These are phyloP conservation scores for Ploceus nigricollis DNA, from an alignment of 2,113 vertebrate genomes.

Conservation along the genomic window DNA sequence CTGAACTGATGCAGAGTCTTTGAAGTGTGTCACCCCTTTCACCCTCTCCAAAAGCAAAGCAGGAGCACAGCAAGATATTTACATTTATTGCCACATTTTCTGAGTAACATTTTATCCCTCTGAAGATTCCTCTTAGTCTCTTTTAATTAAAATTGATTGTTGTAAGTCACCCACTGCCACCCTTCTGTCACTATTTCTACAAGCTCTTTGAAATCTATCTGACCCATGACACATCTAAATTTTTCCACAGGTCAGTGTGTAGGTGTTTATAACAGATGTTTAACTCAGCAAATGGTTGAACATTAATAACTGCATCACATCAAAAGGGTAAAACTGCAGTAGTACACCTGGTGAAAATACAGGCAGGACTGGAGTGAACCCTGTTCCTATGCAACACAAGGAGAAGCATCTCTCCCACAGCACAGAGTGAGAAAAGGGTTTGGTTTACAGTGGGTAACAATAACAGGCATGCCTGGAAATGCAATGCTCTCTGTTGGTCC, in stretches of 20 bases:
- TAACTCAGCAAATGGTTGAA: background rate
- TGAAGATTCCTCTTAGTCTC: background rate
- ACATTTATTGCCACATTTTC: background rate
- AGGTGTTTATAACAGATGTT: background rate
- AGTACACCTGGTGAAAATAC: background rate
- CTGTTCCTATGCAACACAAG: background rate
- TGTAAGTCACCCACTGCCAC: background rate
- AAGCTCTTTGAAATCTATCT: background rate
- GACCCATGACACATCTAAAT: background rate
- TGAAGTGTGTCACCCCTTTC: background rate
- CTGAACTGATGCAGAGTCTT: background rate
- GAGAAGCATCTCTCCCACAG: background rate
- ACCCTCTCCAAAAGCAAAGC: background rate
- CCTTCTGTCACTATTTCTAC: background rate
- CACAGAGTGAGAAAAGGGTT: background rate
- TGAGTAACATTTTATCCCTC: background rate
- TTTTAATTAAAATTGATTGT: slow-evolving; percentile 24
- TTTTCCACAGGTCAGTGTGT: background rate
- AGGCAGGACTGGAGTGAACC: background rate
- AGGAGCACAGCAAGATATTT: background rate
- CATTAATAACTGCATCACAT: background rate
- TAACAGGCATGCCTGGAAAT: background rate
- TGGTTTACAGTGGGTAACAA: background rate
- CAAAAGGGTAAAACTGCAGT: background rate
- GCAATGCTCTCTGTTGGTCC: background rate